Evolutionary conservation across 2,888 invertebrate species (phyloP).

Genomic region (Charanyca ferruginea): DNA sequence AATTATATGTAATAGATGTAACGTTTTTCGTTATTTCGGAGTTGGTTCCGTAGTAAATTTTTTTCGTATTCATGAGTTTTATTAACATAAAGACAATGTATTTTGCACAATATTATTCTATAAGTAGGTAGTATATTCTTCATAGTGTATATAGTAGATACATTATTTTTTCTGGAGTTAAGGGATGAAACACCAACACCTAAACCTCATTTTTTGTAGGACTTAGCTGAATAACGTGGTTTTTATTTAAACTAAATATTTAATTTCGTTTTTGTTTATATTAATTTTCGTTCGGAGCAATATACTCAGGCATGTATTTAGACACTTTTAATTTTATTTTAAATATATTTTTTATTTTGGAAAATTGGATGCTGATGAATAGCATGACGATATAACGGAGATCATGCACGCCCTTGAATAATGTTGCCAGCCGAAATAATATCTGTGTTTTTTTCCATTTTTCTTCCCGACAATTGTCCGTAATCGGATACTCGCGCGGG

Average conservation of each 20-base stretch:
- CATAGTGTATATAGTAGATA: slow-evolving; percentile 21
- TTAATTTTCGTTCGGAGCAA: slow-evolving; percentile 63
- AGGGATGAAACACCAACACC: slow-evolving; percentile 71
- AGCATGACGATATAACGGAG: slow-evolving; percentile 61
- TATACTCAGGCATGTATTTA: slow-evolving; percentile 67
- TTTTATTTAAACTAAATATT: slow-evolving; percentile 58
- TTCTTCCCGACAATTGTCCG: slow-evolving; percentile 87
- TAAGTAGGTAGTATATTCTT: not conserved
- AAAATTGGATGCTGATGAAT: slow-evolving; percentile 54
- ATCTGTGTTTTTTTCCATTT: slow-evolving; percentile 83
- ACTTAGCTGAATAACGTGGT: slow-evolving; percentile 73
- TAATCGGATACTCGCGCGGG: slow-evolving; percentile 88
- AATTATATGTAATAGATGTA: no score
- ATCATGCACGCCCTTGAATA: slow-evolving; percentile 65
- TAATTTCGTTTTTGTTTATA: slow-evolving; percentile 59
- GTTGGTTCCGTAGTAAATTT: no score
- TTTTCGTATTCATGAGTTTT: no score
- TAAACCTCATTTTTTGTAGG: slow-evolving; percentile 73
- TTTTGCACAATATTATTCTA: no score
- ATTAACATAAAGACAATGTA: no score
- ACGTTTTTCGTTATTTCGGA: no score
- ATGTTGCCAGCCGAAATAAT: slow-evolving; percentile 81
- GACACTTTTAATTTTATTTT: slow-evolving; percentile 57
- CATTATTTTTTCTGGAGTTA: not conserved
- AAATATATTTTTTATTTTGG: not conserved